Conservation (phyloP, 2,888 invertebrate genomes). For the Euzetes globulus region DNA sequence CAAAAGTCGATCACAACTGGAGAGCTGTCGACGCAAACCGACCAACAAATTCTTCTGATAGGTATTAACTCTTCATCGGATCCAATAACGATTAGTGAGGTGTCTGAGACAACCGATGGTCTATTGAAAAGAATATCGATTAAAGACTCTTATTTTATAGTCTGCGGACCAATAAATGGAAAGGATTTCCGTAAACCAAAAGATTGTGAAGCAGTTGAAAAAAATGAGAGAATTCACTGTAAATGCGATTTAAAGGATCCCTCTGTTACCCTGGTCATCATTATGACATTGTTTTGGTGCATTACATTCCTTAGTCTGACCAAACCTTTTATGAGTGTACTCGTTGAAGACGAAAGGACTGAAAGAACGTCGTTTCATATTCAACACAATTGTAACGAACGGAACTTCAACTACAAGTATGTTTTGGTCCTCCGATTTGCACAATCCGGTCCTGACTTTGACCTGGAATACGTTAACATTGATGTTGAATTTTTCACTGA, state of each 20-base stretch:
- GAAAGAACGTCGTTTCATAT: background rate
- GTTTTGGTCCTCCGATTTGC: background rate
- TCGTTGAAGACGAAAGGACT: background rate
- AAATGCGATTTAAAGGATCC: no score
- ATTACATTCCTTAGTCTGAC: background rate
- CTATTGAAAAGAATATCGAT: background rate
- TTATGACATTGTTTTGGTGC: background rate
- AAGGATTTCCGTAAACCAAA: background rate
- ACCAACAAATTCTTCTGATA: background rate
- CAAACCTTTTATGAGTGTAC: background rate
- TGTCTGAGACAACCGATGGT: background rate
- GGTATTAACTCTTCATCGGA: background rate
- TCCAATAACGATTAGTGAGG: background rate
- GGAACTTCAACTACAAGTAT: background rate
- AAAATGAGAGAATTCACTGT: background rate
- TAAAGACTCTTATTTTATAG: background rate
- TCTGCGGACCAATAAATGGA: background rate
- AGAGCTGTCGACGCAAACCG: background rate
- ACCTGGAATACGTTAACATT: background rate
- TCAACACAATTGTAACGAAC: background rate
- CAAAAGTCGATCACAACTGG: background rate
- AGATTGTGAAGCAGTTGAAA: background rate
- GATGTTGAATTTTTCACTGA: background rate
- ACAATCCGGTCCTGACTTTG: background rate
- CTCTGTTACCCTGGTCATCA: no score